Evolutionary conservation across 2,888 invertebrate genomes (phyloP).

Genomic region (Creontiades dilutus): DNA sequence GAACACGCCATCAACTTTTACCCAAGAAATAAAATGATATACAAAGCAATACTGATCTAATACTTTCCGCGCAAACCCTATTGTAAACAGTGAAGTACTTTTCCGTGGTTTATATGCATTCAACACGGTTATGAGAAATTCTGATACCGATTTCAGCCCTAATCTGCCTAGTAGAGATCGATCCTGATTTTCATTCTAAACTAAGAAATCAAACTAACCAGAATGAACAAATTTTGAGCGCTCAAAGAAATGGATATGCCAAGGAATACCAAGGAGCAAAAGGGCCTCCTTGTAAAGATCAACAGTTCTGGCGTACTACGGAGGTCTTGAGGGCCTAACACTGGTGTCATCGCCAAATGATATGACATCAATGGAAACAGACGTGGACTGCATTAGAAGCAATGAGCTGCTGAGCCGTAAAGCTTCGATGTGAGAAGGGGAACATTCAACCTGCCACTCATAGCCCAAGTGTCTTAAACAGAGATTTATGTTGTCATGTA

Average conservation of each 20-base stretch:
- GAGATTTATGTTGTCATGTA: constrained; percentile 72
- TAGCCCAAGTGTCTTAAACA: constrained; percentile 69
- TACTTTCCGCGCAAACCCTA: too few relatives aligned
- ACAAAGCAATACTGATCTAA: too few relatives aligned
- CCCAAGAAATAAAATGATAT: too few relatives aligned
- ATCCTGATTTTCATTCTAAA: too few relatives aligned
- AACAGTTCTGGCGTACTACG: background rate
- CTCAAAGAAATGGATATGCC: too few relatives aligned
- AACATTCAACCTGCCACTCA: constrained; percentile 69
- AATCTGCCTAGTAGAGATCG: too few relatives aligned
- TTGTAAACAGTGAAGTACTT: too few relatives aligned
- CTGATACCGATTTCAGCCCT: too few relatives aligned
- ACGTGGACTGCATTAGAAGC: constrained; percentile 69
- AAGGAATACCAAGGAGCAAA: background rate
- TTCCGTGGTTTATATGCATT: too few relatives aligned
- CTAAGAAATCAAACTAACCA: too few relatives aligned
- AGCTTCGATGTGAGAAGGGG: constrained; percentile 61
- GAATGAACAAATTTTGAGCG: too few relatives aligned
- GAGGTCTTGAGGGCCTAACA: background rate
- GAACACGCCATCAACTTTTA: background rate
- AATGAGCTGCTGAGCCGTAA: constrained; percentile 63
- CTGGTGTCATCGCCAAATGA: constrained; percentile 55
- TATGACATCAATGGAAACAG: constrained; percentile 61
- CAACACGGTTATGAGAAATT: too few relatives aligned
- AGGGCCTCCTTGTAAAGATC: background rate